These are phyloP conservation scores for Eurosta solidaginis DNA, from an alignment of 1,140 invertebrate species.

Conservation along the genomic window DNA sequence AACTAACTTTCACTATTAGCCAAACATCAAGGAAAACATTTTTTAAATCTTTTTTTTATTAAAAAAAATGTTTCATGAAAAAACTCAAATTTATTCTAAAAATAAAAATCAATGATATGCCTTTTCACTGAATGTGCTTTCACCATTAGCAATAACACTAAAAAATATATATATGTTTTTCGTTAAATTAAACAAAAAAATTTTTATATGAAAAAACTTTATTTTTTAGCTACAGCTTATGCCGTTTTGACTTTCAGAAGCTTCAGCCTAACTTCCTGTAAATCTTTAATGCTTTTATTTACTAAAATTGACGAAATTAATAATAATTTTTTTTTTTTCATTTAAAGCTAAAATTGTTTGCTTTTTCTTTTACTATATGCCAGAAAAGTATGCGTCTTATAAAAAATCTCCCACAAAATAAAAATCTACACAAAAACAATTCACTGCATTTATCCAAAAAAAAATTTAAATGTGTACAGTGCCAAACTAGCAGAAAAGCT, in stretches of 20 bases:
- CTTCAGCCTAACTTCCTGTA: too few species aligned
- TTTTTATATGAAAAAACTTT: neutral
- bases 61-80: neutral
- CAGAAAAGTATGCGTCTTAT: neutral
- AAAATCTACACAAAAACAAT: neutral
- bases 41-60: too few species aligned
- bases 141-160: neutral
- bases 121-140: neutral
- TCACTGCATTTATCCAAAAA: slow-evolving; percentile 2
- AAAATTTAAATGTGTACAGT: neutral
- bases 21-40: too few species aligned
- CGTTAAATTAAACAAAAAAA: neutral
- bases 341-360: neutral
- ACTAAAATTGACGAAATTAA: neutral
- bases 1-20: too few species aligned
- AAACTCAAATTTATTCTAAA: neutral
- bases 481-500: neutral
- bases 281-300: neutral
- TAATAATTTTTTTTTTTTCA: neutral
- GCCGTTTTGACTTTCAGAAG: too few species aligned
- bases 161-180: neutral
- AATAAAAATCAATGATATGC: neutral
- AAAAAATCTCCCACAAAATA: neutral
- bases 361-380: neutral
- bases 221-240: too few species aligned